Evolutionary conservation across 2,113 vertebrate species (phyloP), one percentile per base, ranked within the genome.

Genomic region (Ondatra zibethicus): DNA sequence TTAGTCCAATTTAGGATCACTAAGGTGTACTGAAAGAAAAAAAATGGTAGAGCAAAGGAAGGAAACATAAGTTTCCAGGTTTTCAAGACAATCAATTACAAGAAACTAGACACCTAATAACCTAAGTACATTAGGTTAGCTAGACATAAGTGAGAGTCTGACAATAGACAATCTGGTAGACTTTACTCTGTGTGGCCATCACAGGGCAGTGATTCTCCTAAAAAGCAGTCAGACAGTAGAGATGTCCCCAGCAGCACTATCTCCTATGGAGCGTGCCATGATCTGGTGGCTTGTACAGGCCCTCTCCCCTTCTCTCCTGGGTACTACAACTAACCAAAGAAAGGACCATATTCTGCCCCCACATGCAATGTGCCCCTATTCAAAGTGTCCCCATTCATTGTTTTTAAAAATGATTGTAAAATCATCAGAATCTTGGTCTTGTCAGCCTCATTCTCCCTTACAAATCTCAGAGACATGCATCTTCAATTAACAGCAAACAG

Each of bases 371-470:
- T 47, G 21, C 9, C 55, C 6, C 80, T 75, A 78, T 55, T 88
- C 25, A 91, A 92, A 89, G 75, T 75, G 70, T 4, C 80, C 7
- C 39, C 50, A 58, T 52, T 88, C 45, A 58, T 80, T 91, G 21
- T 73, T 94, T 97, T 89, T 84, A 47, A 78, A 78, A 70, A 91
- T 36, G 93, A 94, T 50, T 76, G 89, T 55, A 72, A 95, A 86
- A 77, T 50, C 84, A 81, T 81, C 29, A 70, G 68, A 55, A 39
- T 80, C 31, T 96, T 50, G 45, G 23, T 55, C 58, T 86, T 33
- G 27, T 23, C 63, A 91, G 23, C 2, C 19, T 70, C 42, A 42
- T 36, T 27, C 14, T 92, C 36, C 73, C 68, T 88, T 70, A 61
- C 10, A 55, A 81, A 84, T 50, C 61, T 80, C 80, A 66, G 50